Evolutionary conservation across 2,113 vertebrate genomes (phyloP).

Genomic region (Saimiri boliviensis): DNA sequence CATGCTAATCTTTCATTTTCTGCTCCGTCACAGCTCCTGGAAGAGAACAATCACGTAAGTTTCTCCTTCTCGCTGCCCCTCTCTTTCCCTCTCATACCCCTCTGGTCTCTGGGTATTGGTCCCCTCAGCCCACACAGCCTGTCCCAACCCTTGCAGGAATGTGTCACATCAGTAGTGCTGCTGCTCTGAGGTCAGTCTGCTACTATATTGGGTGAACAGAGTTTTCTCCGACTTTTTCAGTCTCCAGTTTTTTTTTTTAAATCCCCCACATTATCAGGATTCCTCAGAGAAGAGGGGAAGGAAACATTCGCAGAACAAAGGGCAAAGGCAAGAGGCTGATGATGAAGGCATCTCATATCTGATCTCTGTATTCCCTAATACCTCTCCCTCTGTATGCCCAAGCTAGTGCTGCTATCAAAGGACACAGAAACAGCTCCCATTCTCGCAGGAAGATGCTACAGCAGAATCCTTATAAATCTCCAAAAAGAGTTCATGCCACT

Average conservation of each 20-base stretch:
- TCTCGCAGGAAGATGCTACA: neutral
- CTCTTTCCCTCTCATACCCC: neutral
- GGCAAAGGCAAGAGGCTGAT: neutral
- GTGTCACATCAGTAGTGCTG: too few species aligned
- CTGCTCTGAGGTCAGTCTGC: neutral
- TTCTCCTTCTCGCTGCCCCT: neutral
- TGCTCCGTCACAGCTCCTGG: constrained; percentile 38
- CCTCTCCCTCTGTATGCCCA: neutral
- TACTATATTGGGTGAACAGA: neutral
- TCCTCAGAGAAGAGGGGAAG: neutral
- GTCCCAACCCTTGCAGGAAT: neutral
- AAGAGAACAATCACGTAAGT: constrained; percentile 28
- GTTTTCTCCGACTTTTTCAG: neutral
- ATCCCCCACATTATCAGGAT: too few species aligned
- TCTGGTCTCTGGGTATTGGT: neutral
- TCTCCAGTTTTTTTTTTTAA: too few species aligned
- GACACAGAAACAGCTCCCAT: neutral
- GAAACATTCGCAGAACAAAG: neutral
- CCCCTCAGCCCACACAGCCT: neutral
- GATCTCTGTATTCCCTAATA: neutral
- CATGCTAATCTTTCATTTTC: constrained; percentile 28
- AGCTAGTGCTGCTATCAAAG: neutral
- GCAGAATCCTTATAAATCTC: neutral
- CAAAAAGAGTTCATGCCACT: neutral
- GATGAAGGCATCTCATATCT: neutral